Conservation (phyloP, 2,888 invertebrate genomes). For the Mantis religiosa region DNA sequence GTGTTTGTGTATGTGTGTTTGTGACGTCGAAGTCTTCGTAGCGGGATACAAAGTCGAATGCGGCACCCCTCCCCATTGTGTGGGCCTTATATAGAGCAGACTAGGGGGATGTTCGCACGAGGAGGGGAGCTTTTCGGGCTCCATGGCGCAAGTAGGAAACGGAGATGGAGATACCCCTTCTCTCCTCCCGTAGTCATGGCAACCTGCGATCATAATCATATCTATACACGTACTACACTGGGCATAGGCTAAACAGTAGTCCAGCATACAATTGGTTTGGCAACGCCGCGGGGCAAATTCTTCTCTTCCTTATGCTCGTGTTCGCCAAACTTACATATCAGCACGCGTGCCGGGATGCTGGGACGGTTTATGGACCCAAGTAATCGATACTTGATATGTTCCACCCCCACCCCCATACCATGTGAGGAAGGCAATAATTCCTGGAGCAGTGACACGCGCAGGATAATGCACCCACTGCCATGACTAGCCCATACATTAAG, state of each 20-base stretch:
- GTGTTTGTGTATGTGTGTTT: not conserved
- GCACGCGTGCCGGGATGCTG: not conserved
- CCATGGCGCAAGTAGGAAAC: constrained; percentile 2
- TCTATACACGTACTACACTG: not conserved
- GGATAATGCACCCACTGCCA: not conserved
- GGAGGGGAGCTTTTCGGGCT: constrained; percentile 1
- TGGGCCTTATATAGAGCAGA: constrained; percentile 10
- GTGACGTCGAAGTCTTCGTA: not conserved
- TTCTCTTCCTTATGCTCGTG: not conserved
- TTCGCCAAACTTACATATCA: not conserved
- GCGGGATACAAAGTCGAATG: constrained; percentile 19
- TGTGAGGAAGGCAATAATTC: not conserved
- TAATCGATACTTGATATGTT: not conserved
- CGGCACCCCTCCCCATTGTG: constrained; percentile 21
- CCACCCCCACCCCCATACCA: not conserved
- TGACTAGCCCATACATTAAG: not conserved
- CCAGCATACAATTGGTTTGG: not conserved
- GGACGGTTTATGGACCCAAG: not conserved
- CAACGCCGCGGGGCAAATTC: not conserved
- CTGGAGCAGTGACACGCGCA: not conserved
- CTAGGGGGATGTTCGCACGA: not conserved
- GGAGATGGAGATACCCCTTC: not conserved
- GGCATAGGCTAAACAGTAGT: not conserved
- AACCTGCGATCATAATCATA: constrained; percentile 20
- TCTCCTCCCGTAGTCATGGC: not conserved